Base-by-base conservation (phyloP, 2,113 vertebrate genomes). In the Amphilophus citrinellus region DNA sequence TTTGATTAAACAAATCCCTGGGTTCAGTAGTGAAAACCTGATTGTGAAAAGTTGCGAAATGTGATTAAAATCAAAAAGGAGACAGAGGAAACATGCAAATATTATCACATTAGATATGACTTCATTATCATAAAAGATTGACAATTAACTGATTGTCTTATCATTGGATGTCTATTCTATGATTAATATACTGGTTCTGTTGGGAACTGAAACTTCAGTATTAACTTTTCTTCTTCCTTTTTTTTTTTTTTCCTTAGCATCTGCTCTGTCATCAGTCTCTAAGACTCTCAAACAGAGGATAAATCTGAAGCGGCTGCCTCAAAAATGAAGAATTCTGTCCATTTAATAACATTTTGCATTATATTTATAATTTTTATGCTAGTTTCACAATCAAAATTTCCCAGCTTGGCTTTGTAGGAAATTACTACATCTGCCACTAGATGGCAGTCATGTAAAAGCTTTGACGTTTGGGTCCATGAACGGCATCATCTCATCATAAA, bases 371-470 rank as follows among this genome's bases (percentile, higher is more conserved):
- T 44, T 79, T 44, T 68, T 53, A 17, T 56, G 18, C 27, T 62
- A 77, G 1, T 30, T 71, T 2, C 2, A 68, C 6, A 9, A 17
- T 60, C 20, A 10, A 10, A 60, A 75, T 58, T 68, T 37, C 5
- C 3, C 6, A 27, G 22, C 6, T 73, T 73, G 14, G 35, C 11
- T 71, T 62, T 68, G 3, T 11, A 47, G 32, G 3, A 56, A 47
- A 22, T 87, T 1, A 3, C 2, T 5, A 14, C 2, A 10, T 24
- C 44, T 10, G 24, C 92, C 95, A 95, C 91, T 91, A 96, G 96
- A 88, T 93, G 95, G 88, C 94, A 92, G 57, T 47, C 59, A 77
- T 80, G 59, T 76, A 92, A 91, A 82, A 84, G 14, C 39, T 3
- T 4, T 11, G n/a, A 1, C 2, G 2, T 82, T 17, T 44, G 13